phyloP scores from a whole-genome alignment of 2,888 invertebrate species.

The Cataglyphis livida region DNA sequence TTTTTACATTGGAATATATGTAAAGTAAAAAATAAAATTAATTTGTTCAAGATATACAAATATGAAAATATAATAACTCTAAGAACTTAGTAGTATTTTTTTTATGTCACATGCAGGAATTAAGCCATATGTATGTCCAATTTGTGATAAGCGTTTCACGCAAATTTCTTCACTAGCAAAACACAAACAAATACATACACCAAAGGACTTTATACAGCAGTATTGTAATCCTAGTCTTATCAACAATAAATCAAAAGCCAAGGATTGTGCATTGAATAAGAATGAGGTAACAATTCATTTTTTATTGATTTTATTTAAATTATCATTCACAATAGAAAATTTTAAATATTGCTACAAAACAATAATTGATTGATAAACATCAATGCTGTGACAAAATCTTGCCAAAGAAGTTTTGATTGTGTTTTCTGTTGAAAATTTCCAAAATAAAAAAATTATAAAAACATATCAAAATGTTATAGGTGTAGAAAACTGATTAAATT shows the following conservation, averaged over 20 bases:
- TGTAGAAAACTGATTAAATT: slow-evolving; percentile 70
- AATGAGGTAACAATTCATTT: slow-evolving; percentile 64
- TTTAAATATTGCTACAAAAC: slow-evolving; percentile 49
- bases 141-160: slow-evolving; percentile 82
- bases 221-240: slow-evolving; percentile 38
- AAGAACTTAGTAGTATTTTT: slow-evolving; percentile 9
- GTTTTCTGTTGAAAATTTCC: slow-evolving; percentile 68
- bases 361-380: slow-evolving; percentile 74
- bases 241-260: slow-evolving; percentile 40
- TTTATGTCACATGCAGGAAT: slow-evolving; percentile 73
- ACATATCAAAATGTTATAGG: slow-evolving; percentile 67
- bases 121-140: slow-evolving; percentile 83
- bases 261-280: slow-evolving; percentile 41
- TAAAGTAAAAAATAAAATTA: slow-evolving; percentile 9
- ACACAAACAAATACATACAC: slow-evolving; percentile 79
- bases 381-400: slow-evolving; percentile 82
- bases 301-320: slow-evolving; percentile 1
- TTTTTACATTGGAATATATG: slow-evolving; percentile 3
- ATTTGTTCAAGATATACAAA: neutral
- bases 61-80: slow-evolving; percentile 7
- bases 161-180: slow-evolving; percentile 81
- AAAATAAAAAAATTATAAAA: slow-evolving; percentile 78
- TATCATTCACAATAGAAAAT: slow-evolving; percentile 19
- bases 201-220: slow-evolving; percentile 49
- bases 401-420: slow-evolving; percentile 82